Conservation (phyloP, 2,888 invertebrate genomes). For the Mycalesis mineus region DNA sequence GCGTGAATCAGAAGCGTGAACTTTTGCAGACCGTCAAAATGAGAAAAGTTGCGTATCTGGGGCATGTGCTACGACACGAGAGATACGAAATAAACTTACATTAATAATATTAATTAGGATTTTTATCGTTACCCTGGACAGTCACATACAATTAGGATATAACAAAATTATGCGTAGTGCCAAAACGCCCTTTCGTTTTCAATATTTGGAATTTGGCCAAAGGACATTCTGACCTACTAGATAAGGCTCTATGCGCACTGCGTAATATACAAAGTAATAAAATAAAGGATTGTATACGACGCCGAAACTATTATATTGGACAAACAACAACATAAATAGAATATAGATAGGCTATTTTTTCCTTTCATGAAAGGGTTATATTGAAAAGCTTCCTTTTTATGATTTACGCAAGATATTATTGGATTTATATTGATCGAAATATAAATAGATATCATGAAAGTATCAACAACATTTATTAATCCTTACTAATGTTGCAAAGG, state of each 20-base stretch:
- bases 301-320: background rate
- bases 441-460: no score
- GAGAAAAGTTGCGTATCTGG: no score
- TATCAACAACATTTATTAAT: no score
- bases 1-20: no score
- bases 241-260: background rate
- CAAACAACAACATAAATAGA: conserved; percentile 8
- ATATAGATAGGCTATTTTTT: background rate
- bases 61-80: no score
- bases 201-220: conserved; percentile 1
- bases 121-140: no score
- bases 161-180: background rate
- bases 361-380: background rate
- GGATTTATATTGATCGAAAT: no score
- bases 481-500: no score
- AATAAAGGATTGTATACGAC: conserved; percentile 6
- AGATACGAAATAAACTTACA: no score
- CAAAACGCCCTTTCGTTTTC: background rate
- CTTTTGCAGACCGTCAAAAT: no score
- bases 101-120: no score
- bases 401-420: no score
- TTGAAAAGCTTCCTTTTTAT: background rate
- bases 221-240: background rate
- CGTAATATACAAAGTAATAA: background rate
- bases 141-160: background rate